Evolutionary conservation across 2,888 invertebrate species (phyloP).

Genomic region (Matsumyia berberina): DNA sequence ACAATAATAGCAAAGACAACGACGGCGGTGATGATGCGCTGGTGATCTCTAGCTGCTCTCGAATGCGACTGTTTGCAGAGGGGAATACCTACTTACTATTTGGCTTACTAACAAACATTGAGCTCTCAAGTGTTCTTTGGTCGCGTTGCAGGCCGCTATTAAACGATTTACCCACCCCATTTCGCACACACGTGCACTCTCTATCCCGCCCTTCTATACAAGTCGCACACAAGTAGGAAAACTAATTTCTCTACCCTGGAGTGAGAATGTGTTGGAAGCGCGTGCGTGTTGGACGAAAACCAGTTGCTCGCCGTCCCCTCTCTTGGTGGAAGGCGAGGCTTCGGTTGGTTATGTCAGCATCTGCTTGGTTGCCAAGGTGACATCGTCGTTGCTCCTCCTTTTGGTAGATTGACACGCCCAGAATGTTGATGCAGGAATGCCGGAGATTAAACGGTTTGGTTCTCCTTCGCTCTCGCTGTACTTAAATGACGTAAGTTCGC

Average conservation of each 20-base stretch:
- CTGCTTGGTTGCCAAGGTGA: constrained; percentile 70
- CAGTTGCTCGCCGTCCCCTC: constrained; percentile 67
- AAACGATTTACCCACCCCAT: constrained; percentile 70
- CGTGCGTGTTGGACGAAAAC: constrained; percentile 56
- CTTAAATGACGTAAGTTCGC: constrained; percentile 47
- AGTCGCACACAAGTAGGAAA: constrained; percentile 18
- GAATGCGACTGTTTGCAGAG: constrained; percentile 85
- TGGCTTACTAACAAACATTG: constrained; percentile 85
- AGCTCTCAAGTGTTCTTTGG: constrained; percentile 83
- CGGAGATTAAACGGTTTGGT: constrained; percentile 38
- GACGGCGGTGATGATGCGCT: constrained; percentile 81
- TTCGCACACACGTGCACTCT: constrained; percentile 27
- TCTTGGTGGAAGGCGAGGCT: constrained; percentile 29
- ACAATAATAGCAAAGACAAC: constrained; percentile 77
- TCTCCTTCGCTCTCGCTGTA: constrained; percentile 56
- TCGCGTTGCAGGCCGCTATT: constrained; percentile 68
- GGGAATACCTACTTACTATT: constrained; percentile 85
- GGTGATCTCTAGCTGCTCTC: constrained; percentile 85
- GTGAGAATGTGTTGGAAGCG: constrained; percentile 54
- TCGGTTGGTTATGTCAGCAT: constrained; percentile 9
- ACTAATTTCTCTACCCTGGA: constrained; percentile 24
- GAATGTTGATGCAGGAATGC: constrained; percentile 26
- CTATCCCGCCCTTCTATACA: constrained; percentile 55
- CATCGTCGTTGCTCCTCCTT: constrained; percentile 38
- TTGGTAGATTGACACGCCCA: constrained; percentile 15